Percentiles rank a stretch among this genome's conserved stretches.
phyloP scores from a whole-genome alignment of 2,888 invertebrate genomes.

The Steinernema hermaphroditum region DNA sequence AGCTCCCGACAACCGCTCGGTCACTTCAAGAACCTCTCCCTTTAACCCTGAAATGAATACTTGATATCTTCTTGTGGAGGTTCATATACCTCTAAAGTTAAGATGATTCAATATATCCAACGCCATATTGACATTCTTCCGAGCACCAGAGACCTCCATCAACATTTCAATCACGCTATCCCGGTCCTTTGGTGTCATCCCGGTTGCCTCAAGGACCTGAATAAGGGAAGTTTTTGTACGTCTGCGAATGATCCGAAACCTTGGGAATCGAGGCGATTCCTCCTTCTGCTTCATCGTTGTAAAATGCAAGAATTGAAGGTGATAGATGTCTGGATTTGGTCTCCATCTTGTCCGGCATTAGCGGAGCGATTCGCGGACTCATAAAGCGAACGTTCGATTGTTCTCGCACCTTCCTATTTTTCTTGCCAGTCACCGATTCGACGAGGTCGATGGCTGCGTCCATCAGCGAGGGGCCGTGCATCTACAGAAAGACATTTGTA shows the following conservation, averaged over 20 bases:
- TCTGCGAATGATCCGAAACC: no score
- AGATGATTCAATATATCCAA: conserved; percentile 48
- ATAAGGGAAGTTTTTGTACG: background rate
- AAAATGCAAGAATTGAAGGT: conserved; percentile 58
- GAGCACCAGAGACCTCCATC: conserved; percentile 64
- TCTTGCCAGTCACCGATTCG: background rate
- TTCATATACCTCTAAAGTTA: conserved; percentile 42
- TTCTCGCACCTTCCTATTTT: conserved; percentile 4
- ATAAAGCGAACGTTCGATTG: conserved; percentile 39
- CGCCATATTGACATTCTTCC: conserved; percentile 54
- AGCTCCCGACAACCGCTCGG: conserved; percentile 45
- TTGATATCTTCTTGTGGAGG: background rate
- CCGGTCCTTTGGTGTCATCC: conserved; percentile 52
- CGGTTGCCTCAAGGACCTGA: conserved; percentile 54
- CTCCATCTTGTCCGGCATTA: conserved; percentile 56
- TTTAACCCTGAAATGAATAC: conserved; percentile 46
- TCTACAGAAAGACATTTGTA: background rate
- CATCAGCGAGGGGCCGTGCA: background rate
- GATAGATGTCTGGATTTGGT: conserved; percentile 49
- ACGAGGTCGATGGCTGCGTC: background rate
- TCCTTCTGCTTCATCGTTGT: conserved; percentile 45
- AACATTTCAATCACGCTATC: conserved; percentile 56
- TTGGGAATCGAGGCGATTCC: conserved; percentile 54
- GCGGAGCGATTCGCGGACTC: conserved; percentile 55
- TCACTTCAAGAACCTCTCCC: conserved; percentile 49